phyloP scores from a whole-genome alignment of 1,140 invertebrate genomes.

The Dufourea novaeangliae region DNA sequence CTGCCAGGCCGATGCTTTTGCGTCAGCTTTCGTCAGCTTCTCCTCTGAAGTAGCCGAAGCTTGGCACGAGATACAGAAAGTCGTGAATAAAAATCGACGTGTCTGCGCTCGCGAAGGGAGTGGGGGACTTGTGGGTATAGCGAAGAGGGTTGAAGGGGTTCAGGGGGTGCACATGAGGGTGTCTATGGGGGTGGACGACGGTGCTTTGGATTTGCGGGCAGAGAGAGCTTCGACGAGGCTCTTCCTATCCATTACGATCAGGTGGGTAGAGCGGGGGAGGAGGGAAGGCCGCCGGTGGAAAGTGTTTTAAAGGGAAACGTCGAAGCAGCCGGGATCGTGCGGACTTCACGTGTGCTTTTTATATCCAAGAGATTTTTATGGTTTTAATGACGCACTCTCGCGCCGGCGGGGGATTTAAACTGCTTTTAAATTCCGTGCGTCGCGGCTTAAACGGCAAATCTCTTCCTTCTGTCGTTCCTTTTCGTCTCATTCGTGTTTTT shows the following conservation, averaged over 20 bases:
- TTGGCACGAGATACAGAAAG: slow-evolving; percentile 54
- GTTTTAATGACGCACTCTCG: slow-evolving; percentile 49
- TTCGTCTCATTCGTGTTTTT: neutral
- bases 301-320: slow-evolving; percentile 62
- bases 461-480: neutral
- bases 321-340: slow-evolving; percentile 41
- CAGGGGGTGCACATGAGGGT: neutral
- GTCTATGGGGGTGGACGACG: neutral
- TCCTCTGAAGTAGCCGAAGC: slow-evolving; percentile 50
- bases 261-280: too few relatives aligned
- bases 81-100: slow-evolving; percentile 64
- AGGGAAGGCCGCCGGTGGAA: slow-evolving; percentile 44
- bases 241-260: slow-evolving; percentile 64
- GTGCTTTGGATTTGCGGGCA: slow-evolving; percentile 59
- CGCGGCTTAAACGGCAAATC: slow-evolving; percentile 30
- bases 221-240: slow-evolving; percentile 59
- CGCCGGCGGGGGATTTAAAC: slow-evolving; percentile 41
- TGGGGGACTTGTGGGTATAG: neutral
- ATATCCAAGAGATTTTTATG: slow-evolving; percentile 47
- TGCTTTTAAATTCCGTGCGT: slow-evolving; percentile 41
- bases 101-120: slow-evolving; percentile 39
- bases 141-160: slow-evolving; percentile 20
- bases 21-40: slow-evolving; percentile 59
- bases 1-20: slow-evolving; percentile 30
- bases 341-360: slow-evolving; percentile 20